phyloP scores from a whole-genome alignment of 2,888 invertebrate species.

The Hybos culiciformis region DNA sequence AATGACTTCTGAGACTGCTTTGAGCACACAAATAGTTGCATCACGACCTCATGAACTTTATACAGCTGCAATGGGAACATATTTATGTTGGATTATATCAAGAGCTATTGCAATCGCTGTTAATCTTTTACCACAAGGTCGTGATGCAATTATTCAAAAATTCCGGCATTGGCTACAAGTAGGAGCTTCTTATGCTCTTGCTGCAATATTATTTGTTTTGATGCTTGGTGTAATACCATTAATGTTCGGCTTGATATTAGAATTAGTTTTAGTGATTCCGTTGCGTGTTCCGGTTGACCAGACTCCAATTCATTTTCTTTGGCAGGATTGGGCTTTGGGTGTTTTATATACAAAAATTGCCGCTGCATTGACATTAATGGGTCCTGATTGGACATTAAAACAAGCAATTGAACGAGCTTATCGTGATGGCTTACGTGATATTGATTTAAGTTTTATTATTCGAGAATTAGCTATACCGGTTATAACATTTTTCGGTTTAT shows the following conservation, averaged over 20 bases:
- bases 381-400: constrained; percentile 89
- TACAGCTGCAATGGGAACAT: constrained; percentile 85
- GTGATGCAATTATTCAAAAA: constrained; percentile 57
- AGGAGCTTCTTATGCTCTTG: constrained; percentile 62
- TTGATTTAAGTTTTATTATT: constrained; percentile 78
- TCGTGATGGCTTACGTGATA: constrained; percentile 82
- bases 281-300: constrained; percentile 83
- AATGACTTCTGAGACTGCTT: not conserved
- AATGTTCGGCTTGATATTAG: constrained; percentile 81
- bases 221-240: constrained; percentile 83
- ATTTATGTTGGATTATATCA: constrained; percentile 87
- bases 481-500: constrained; percentile 74
- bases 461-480: constrained; percentile 80
- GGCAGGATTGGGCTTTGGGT: constrained; percentile 97
- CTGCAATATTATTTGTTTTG: constrained; percentile 50
- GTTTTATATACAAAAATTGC: constrained; percentile 96
- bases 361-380: constrained; percentile 94
- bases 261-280: constrained; percentile 83
- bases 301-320: constrained; percentile 75
- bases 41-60: constrained; percentile 88
- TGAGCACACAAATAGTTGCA: constrained; percentile 20
- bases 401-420: constrained; percentile 87
- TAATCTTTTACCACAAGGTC: constrained; percentile 82
- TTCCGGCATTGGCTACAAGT: constrained; percentile 59
- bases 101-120: constrained; percentile 68